Evolutionary conservation across 2,113 vertebrate species (phyloP), one percentile per base, ranked within the genome.

Genomic region (Gnathonemus longibarbis): DNA sequence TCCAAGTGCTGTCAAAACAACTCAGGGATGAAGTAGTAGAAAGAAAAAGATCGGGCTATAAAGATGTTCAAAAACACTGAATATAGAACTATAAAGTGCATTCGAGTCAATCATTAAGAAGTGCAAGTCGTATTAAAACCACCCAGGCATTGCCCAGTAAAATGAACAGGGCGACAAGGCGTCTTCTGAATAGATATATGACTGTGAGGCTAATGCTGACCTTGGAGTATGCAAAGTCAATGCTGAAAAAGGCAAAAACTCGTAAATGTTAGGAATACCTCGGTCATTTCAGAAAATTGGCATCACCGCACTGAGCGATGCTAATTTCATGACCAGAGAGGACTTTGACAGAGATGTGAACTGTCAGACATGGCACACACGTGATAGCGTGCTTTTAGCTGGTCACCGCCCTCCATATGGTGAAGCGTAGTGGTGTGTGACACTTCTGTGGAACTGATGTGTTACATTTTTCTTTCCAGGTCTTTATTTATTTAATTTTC

Each of bases 1-100:
- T 24, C 83, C 83, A 48, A 46, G 83, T 48, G 83, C 83, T 84
- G 83, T 48, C 83, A 84, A 84, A 48, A 84, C 83, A 84, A 45
- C 83, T 84, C 46, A 5, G 83, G 83, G 17, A 21, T 45, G 62
- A 66, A 66, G 62, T 70, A 70, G 62, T 31, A 84, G 83, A 46
- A 84, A 21, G 21, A 19, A 19, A 45, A 45, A 84, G 21, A 48
- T 45, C 42, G 21, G 80, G 83, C 39, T 46, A 46, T 48, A 48
- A 84, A 84, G 19, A 45, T 84, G 39, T 84, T 84, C 39, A 84
- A 84, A 48, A 84, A 48, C 21, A 24, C 46, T 10, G 46, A 84
- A 21, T 84, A 48, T 45, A 8, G 46, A 48, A 84, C 83, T 8
- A 84, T 45, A 24, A 46, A 84, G 42, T 46, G 42, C 46, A 45